These are phyloP conservation scores for Hermaeophaga mercurialis DNA, from an alignment of 2,888 invertebrate species.

Conservation along the genomic window DNA sequence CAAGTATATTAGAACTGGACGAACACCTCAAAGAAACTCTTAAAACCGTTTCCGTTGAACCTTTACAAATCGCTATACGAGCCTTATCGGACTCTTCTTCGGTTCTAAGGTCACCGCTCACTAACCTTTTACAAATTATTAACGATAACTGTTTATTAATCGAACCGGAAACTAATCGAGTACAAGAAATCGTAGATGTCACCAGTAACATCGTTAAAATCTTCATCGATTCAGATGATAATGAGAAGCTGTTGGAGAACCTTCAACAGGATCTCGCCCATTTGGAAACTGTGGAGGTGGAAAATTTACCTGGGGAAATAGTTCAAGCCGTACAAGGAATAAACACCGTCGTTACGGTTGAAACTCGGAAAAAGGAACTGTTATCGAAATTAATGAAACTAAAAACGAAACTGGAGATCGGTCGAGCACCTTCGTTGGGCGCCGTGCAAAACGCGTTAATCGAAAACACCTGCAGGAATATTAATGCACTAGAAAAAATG, in stretches of 20 bases:
- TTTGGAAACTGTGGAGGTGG: not conserved
- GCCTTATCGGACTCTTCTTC: conserved; percentile 5
- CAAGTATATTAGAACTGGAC: conserved; percentile 32
- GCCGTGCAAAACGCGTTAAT: not conserved
- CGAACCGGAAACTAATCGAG: not conserved
- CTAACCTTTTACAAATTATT: conserved; percentile 7
- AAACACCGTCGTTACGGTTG: not conserved
- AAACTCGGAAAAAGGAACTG: conserved; percentile 1
- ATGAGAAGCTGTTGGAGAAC: not conserved
- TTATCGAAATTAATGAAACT: not conserved
- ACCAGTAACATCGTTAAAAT: conserved; percentile 12
- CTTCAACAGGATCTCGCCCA: conserved; percentile 7
- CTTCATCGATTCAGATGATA: not conserved
- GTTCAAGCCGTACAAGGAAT: not conserved
- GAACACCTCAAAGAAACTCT: conserved; percentile 11
- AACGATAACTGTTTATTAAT: not conserved
- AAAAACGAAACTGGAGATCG: not conserved
- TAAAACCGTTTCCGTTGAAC: not conserved
- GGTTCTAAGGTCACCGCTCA: conserved; percentile 1
- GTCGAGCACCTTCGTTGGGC: not conserved
- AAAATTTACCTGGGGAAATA: not conserved
- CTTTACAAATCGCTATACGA: conserved; percentile 4
- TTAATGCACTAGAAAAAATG: conserved; percentile 5
- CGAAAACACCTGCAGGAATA: conserved; percentile 6
- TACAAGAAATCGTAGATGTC: conserved; percentile 7